Evolutionary conservation across 2,888 invertebrate genomes (phyloP), one percentile per base, ranked within the genome.

Genomic region (Girardia tigrina): DNA sequence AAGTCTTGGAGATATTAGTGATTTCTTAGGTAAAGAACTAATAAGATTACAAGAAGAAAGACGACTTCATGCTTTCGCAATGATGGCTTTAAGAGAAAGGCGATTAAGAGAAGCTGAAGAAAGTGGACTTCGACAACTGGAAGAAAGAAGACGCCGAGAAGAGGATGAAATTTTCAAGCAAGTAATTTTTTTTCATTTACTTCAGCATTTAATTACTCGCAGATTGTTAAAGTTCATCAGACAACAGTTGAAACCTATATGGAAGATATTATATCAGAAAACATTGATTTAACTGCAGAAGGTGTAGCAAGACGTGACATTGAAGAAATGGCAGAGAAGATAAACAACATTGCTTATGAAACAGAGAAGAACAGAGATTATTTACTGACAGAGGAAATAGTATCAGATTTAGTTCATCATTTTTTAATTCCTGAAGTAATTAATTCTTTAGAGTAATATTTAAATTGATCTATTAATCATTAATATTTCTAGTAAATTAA

Each of bases 121-220:
- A 82, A 89, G 90, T 0, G 91, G 91, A 0, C 85, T 89, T 72
- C 84, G 91, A 26, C 91, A 92, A 82, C 87, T 88, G 72, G 91
- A 92, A 81, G 88, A 89, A 78, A 86, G 88, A 75, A 85, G 90
- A 42, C 85, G 90, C 2, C 82, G 88, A 6, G 89, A 91, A 80
- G 89, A 90, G 79, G 91, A 91, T 79, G 89, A 91, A 82, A 88
- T 91, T 81, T 91, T 90, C 81, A 89, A 88, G 82, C 89, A 90
- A 84, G 86, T 86, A 8, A 28, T 23, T 29, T 28, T 71, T 12
- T 56, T n/a, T 6, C 23, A 2, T 56, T 56, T 4, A 71, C 27
- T 71, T 71, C 16, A 26, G 27, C 14, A 6, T 71, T n/a, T 71
- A n/a, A 20, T 23, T 70, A n/a, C 27, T 14, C 27, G 23, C 79